Conservation (phyloP, 2,888 invertebrate species). For the Platynereis dumerilii region DNA sequence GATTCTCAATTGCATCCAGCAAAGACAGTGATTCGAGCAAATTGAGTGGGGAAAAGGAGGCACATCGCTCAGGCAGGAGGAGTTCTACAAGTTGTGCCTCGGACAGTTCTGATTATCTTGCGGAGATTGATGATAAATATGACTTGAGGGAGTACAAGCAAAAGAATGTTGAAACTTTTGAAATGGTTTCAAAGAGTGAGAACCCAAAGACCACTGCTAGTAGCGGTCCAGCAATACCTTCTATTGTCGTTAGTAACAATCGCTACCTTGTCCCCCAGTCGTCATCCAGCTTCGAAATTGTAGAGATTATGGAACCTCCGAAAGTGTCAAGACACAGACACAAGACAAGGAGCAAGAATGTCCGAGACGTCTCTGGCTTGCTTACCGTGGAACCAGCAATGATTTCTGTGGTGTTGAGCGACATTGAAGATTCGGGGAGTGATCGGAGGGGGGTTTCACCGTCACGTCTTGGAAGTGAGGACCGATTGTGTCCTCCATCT, state of each 20-base stretch:
- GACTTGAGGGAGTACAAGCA: neutral
- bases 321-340: no score
- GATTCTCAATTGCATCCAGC: neutral
- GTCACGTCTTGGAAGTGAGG: neutral
- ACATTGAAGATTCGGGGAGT: slow-evolving; percentile 28
- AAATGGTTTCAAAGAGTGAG: no score
- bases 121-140: neutral
- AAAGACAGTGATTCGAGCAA: slow-evolving; percentile 8
- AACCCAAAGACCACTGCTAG: no score
- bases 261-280: slow-evolving; percentile 9
- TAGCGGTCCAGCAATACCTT: slow-evolving; percentile 4
- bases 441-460: neutral
- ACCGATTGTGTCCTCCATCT: slow-evolving; percentile 10
- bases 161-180: no score
- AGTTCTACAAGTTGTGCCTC: neutral
- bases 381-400: slow-evolving; percentile 40
- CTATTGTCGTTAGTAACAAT: slow-evolving; percentile 13
- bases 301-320: slow-evolving; percentile 12
- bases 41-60: neutral
- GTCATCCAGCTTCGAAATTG: slow-evolving; percentile 15
- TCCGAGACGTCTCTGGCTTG: neutral
- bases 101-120: neutral
- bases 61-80: neutral
- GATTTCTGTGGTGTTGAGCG: slow-evolving; percentile 44
- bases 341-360: neutral